phyloP scores from a whole-genome alignment of 2,888 invertebrate genomes.

The Criorhina ranunculi region DNA sequence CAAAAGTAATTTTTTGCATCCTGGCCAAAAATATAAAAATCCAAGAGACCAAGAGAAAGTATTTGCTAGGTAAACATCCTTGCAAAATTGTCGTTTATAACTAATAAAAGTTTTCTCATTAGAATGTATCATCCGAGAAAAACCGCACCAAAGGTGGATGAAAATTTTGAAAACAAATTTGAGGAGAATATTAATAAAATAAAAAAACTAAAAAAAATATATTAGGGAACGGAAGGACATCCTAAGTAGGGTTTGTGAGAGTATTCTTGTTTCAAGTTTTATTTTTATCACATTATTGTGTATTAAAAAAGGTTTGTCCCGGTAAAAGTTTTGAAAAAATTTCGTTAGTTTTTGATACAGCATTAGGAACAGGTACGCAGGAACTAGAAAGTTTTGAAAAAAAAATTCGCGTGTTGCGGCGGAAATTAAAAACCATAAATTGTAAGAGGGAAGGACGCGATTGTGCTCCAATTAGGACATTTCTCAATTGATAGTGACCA shows the following conservation, averaged over 20 bases:
- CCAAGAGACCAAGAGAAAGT: neutral
- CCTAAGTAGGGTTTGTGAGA: neutral
- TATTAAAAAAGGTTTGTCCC: conserved; percentile 26
- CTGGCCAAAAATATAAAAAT: neutral
- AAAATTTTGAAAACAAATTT: conserved; percentile 40
- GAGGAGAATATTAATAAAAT: conserved; percentile 16
- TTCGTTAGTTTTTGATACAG: neutral
- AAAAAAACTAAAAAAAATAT: too few species aligned
- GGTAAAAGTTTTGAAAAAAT: conserved; percentile 8
- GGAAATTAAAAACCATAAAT: neutral
- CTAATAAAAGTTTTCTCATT: conserved; percentile 63
- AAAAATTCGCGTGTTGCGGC: conserved; percentile 3
- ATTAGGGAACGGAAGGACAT: neutral
- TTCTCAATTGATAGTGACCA: too few species aligned
- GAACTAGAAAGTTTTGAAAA: neutral
- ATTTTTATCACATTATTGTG: conserved; percentile 16
- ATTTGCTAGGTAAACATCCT: conserved; percentile 33
- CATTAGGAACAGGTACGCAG: conserved; percentile 1
- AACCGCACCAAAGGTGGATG: conserved; percentile 51
- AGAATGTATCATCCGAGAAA: conserved; percentile 47
- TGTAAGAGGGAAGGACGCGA: too few species aligned
- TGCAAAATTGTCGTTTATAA: conserved; percentile 39
- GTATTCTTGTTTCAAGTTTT: neutral
- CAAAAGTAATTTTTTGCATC: conserved; percentile 8
- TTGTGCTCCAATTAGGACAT: too few species aligned